phyloP scores from a whole-genome alignment of 2,797 vertebrate genomes.

The Clamator glandarius region DNA sequence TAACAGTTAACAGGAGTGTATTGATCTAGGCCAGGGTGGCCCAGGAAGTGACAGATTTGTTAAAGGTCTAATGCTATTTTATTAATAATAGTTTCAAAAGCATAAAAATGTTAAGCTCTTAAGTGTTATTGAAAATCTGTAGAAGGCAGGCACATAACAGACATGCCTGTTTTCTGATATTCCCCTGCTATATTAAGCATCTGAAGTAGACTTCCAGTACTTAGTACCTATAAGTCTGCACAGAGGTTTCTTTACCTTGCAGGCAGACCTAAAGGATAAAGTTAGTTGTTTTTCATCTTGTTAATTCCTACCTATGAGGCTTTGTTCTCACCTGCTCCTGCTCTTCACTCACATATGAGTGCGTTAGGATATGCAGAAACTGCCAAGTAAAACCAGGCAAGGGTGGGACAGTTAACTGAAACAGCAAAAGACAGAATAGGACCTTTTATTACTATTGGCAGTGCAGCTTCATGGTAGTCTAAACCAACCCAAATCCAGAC shows the following conservation, averaged over 20 bases:
- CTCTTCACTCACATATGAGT: not conserved
- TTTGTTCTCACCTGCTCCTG: not conserved
- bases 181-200: not conserved
- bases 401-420: not conserved
- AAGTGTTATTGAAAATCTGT: slow-evolving; percentile 41
- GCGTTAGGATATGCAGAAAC: not conserved
- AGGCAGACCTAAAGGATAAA: not conserved
- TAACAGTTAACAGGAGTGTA: slow-evolving; percentile 37
- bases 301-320: not conserved
- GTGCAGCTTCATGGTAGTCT: not conserved
- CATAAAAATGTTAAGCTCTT: slow-evolving; percentile 16
- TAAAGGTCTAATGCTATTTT: slow-evolving; percentile 29
- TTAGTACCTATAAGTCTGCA: not conserved
- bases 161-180: not conserved
- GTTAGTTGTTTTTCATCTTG: not conserved
- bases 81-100: slow-evolving; percentile 44
- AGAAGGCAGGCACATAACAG: not conserved
- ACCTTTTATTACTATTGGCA: not conserved
- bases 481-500: not conserved
- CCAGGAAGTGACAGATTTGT: slow-evolving; percentile 30
- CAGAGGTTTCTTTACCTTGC: not conserved
- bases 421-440: not conserved
- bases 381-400: not conserved
- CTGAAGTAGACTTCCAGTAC: not conserved
- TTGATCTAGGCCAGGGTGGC: slow-evolving; percentile 34